Base-by-base conservation (phyloP, 1,140 invertebrate species). In the Ylistrum balloti region DNA sequence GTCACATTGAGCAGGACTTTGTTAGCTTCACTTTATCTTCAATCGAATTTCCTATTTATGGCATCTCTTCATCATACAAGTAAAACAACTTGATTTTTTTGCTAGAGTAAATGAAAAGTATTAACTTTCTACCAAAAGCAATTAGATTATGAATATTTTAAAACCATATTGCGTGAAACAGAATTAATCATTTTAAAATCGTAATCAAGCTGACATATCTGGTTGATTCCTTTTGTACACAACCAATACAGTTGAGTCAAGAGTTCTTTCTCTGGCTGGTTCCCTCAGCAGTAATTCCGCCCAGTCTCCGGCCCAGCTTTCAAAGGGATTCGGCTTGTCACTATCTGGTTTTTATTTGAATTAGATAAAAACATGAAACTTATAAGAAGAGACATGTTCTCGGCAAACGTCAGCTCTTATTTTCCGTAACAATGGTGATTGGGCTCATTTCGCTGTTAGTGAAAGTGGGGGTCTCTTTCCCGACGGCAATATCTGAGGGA, bases 311-410 rank as follows among this genome's bases (percentile, higher is more conserved):
- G 56, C n/a, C 22, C 56, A 17, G 56, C 56, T 74, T 74, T 74
- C 56, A 74, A 74, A 74, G 56, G 56, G 56, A 74, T 74, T 74
- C 56, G 17, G n/a, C 56, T n/a, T 74, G 56, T 74, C 56, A 74
- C 56, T 74, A 74, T 74, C 56, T 74, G 20, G 56, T n/a, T 74
- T 74, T 74, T 74, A 74, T 74, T 74, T 74, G 56, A 74, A 74
- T 74, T 28, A 74, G 56, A 74, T 74, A 74, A 74, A 74, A 74
- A 74, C 56, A 74, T 74, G 56, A 74, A 28, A 74, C 56, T 74
- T 74, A 74, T n/a, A 74, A 74, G 56, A 74, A 74, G 56, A 22
- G 56, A 74, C 56, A 74, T 74, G 56, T 74, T 22, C 56, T 74
- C 56, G 28, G 56, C 56, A 74, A 74, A 74, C n/a, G 56, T 74